A percentile compares a stretch with the other conserved stretches of the same genome.
phyloP scores from a whole-genome alignment of 2,113 vertebrate genomes.

The Cyprinodon variegatus region DNA sequence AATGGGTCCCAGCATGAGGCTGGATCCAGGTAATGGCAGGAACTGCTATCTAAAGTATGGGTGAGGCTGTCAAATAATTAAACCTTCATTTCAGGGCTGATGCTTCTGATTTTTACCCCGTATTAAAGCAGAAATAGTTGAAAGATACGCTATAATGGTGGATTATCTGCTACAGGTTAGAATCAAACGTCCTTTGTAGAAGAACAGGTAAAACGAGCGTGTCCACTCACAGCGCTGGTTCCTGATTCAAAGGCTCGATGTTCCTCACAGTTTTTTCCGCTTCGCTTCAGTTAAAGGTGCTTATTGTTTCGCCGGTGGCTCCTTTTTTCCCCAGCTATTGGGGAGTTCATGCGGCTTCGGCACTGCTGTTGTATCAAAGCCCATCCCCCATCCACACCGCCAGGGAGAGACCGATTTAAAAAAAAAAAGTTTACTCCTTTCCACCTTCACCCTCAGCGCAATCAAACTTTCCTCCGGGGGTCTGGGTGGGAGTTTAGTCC shows the following conservation, averaged over 20 bases:
- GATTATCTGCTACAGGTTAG: conserved; percentile 18
- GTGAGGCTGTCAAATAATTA: conserved; percentile 28
- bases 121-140: neutral
- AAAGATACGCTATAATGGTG: neutral
- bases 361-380: conserved; percentile 56
- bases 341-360: conserved; percentile 66
- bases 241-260: neutral
- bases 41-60: neutral
- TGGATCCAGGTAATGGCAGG: conserved; percentile 30
- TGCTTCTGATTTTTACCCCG: neutral
- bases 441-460: conserved; percentile 39
- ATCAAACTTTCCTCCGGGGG: conserved; percentile 1
- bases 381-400: conserved; percentile 70
- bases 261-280: neutral
- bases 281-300: conserved; percentile 27
- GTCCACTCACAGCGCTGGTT: neutral
- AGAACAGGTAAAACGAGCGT: conserved; percentile 13
- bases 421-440: conserved; percentile 41
- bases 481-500: neutral
- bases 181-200: conserved; percentile 7
- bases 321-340: conserved; percentile 64
- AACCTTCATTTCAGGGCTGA: neutral
- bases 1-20: neutral
- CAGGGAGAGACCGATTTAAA: conserved; percentile 33
- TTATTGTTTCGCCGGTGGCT: conserved; percentile 57